Conservation (phyloP, 2,113 vertebrate species). For the Cynopterus brachyotis region DNA sequence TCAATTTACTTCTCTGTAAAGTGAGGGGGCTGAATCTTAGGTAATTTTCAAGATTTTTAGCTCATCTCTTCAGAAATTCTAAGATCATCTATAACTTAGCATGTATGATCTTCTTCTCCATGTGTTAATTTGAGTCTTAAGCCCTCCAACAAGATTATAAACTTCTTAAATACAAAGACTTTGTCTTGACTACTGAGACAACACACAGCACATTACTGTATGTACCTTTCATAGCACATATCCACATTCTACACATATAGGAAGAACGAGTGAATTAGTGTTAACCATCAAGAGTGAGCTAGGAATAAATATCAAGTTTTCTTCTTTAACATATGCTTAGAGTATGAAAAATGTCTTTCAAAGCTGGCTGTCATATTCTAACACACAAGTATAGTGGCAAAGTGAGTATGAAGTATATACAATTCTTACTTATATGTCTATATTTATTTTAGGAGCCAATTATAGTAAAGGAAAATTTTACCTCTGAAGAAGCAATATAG, state of each 20-base stretch:
- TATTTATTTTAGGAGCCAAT: neutral
- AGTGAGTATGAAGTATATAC: neutral
- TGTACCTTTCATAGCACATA: neutral
- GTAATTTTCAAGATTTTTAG: constrained; percentile 1
- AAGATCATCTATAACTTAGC: neutral
- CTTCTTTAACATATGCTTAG: neutral
- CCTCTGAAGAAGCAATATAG: constrained; percentile 92
- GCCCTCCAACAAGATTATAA: neutral
- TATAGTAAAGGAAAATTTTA: constrained; percentile 64
- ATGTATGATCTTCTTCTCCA: neutral
- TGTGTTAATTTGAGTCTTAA: neutral
- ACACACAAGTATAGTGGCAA: neutral
- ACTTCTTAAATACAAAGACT: neutral
- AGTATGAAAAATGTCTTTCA: neutral
- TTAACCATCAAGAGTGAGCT: neutral
- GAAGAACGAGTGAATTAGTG: neutral
- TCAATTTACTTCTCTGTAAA: neutral
- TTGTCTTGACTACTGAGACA: neutral
- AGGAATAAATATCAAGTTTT: neutral
- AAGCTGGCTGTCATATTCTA: neutral
- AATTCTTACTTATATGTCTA: neutral
- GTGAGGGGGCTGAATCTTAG: neutral
- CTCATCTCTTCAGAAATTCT: constrained; percentile 16
- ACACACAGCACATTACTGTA: neutral
- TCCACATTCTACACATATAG: neutral